Percentiles rank a stretch among this genome's conserved stretches.
Evolutionary conservation across 2,113 vertebrate species (phyloP).

Genomic region (Loxodonta africana): DNA sequence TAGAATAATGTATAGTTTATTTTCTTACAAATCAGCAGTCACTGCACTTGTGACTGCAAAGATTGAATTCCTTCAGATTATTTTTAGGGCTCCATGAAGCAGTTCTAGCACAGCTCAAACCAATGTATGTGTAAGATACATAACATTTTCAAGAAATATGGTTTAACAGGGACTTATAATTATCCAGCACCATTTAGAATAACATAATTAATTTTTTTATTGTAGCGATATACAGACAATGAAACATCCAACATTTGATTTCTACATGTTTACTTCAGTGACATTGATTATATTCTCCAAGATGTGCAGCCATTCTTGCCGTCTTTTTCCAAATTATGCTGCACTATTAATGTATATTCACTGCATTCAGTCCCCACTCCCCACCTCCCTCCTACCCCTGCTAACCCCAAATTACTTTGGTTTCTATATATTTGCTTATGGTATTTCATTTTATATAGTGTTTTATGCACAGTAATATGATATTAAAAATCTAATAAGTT

Average conservation of each 20-base stretch:
- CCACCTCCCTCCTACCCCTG: background rate
- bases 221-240: background rate
- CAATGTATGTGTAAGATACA: background rate
- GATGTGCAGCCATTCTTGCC: background rate
- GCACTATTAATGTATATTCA: background rate
- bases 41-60: background rate
- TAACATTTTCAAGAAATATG: background rate
- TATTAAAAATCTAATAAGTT: background rate
- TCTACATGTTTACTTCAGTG: background rate
- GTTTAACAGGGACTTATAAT: background rate
- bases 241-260: background rate
- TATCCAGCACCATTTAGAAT: background rate
- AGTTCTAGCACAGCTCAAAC: background rate
- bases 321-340: background rate
- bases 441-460: background rate
- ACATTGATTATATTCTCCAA: background rate
- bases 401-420: too few species aligned
- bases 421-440: background rate
- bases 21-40: background rate
- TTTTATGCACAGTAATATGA: background rate
- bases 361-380: background rate
- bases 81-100: background rate
- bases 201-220: background rate
- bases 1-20: background rate
- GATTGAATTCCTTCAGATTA: background rate